Base-by-base conservation (phyloP, 1,140 invertebrate species). In the Anagrus nilaparvatae region DNA sequence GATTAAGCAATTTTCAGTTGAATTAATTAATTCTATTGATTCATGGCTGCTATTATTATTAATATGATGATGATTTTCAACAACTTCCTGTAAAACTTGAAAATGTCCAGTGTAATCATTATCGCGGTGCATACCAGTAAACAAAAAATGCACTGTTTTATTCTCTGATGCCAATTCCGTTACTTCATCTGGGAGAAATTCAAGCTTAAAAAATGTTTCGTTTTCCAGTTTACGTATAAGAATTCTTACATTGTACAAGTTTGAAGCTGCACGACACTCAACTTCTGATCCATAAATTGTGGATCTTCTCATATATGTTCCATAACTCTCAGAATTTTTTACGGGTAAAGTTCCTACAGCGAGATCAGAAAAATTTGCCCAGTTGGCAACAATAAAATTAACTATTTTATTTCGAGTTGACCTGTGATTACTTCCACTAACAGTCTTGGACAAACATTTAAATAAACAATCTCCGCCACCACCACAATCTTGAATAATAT, bases 1-100 rank as follows among this genome's bases (percentile, higher is more conserved):
- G n/a, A n/a, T n/a, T n/a, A n/a, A n/a, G n/a, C n/a, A n/a, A n/a
- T n/a, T n/a, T n/a, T n/a, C n/a, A n/a, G n/a, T n/a, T n/a, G n/a
- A n/a, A n/a, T n/a, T n/a, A n/a, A n/a, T n/a, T n/a, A n/a, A n/a
- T n/a, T n/a, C n/a, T n/a, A n/a, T n/a, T n/a, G n/a, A n/a, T n/a
- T n/a, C n/a, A n/a, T n/a, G n/a, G n/a, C n/a, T n/a, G n/a, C n/a
- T n/a, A n/a, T n/a, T n/a, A n/a, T n/a, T n/a, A n/a, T n/a, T n/a
- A n/a, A n/a, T n/a, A n/a, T n/a, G n/a, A n/a, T n/a, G n/a, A n/a
- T n/a, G n/a, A n/a, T n/a, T n/a, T n/a, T n/a, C n/a, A n/a, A n/a
- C n/a, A n/a, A n/a, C n/a, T n/a, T n/a, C n/a, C 42, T 43, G 30
- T 36, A 27, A 36, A 35, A 13, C 21, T 31, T 8, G 8, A 9